Base-by-base conservation (phyloP, 2,797 vertebrate species). In the Acomys russatus region DNA sequence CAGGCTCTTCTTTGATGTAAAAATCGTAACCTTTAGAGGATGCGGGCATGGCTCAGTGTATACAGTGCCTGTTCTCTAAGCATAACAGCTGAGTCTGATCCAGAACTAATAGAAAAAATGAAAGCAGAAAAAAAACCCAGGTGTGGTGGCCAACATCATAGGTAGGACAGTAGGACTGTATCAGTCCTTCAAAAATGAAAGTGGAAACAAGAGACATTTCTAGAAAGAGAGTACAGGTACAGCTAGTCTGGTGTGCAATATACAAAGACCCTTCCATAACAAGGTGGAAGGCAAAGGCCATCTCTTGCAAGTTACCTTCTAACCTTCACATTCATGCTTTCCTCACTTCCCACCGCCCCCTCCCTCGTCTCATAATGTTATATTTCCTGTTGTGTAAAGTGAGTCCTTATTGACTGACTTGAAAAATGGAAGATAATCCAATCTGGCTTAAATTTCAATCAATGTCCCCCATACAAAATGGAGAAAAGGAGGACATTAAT, bases 381-480 rank as follows among this genome's bases (percentile, higher is more conserved):
- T 51, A 90, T 79, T 95, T 96, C 64, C 64, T 79, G 78, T 30
- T 88, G 88, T 83, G 14, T 77, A 25, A 89, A 92, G 22, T 3
- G 17, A 63, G 18, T 70, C n/a, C 63, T 12, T 82, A 4, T 95
- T 73, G 7, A 73, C n/a, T 77, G 63, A 91, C 35, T 33, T 76
- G 14, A 82, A 88, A 96, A 94, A 28, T 30, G 30, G 6, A 63
- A 83, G 51, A 89, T 79, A 93, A 86, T 86, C 23, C 66, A 74
- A 78, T 79, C 77, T 28, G 93, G 83, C 7, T 93, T 95, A 38
- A 94, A 92, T 17, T 28, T 12, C 9, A 96, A 79, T 56, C 70
- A 74, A 51, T 84, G 87, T 93, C 89, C 22, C 22, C 56, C 6
- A 68, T 74, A 61, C 12, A 35, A 92, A 92, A 91, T 82, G 28